A percentile compares a stretch with the other conserved stretches of the same genome.
Conservation (phyloP, 1,140 invertebrate genomes). For the Panagrolaimus sp. region DNA sequence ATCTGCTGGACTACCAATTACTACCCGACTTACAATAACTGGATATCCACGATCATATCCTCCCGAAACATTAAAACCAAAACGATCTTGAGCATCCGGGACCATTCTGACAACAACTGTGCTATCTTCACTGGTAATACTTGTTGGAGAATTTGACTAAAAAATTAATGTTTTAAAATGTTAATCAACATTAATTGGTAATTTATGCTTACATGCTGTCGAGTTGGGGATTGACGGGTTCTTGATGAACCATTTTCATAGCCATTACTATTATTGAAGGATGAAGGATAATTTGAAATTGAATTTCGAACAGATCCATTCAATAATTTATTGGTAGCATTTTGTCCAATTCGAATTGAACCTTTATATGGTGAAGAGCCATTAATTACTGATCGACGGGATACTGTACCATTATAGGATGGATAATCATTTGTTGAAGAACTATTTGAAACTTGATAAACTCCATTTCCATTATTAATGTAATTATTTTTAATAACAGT, state of each 20-base stretch:
- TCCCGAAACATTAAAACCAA: conserved; percentile 87
- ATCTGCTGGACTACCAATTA: conserved; percentile 66
- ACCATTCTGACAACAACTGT: conserved; percentile 74
- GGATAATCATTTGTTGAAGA: neutral
- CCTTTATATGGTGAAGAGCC: neutral
- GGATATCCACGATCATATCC: conserved; percentile 80
- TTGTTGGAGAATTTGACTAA: conserved; percentile 21
- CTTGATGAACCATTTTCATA: conserved; percentile 8
- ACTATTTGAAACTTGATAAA: neutral
- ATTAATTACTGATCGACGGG: neutral
- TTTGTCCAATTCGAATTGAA: neutral
- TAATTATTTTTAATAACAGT: neutral
- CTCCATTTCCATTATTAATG: neutral
- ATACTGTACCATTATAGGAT: neutral
- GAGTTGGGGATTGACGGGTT: conserved; percentile 4
- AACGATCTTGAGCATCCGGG: conserved; percentile 76
- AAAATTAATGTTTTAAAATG: neutral
- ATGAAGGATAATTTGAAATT: neutral
- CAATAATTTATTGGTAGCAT: neutral
- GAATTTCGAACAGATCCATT: neutral
- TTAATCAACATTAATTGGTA: neutral
- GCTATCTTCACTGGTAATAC: conserved; percentile 36
- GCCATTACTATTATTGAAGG: conserved; percentile 1
- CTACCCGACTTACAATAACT: conserved; percentile 83
- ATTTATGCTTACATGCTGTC: neutral